Base-by-base conservation (phyloP, 2,888 invertebrate genomes). In the Agapostemon virescens region DNA sequence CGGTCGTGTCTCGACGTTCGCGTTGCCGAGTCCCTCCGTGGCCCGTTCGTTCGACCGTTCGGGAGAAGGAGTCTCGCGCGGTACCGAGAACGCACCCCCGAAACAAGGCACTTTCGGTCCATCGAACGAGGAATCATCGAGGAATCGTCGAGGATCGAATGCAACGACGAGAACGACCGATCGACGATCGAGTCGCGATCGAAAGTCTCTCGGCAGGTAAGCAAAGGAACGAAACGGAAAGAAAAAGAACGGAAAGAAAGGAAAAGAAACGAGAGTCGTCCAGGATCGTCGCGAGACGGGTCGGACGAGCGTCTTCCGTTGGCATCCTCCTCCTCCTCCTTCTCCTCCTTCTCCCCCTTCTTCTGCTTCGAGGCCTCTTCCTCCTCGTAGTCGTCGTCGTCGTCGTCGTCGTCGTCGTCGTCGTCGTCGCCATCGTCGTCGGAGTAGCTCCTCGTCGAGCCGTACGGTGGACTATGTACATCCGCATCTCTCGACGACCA, bases 401-500 rank as follows among this genome's bases (percentile, higher is more conserved):
- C 49, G n/a, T 55, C 52, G 11, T 23, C 23, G 11, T 26, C 52
- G n/a, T 49, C n/a, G 45, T 55, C 52, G 17, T 58, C 58, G 58
- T 26, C 40, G 42, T 30, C 42, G 42, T 45, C 17, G 42, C 23
- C 23, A 23, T 38, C 63, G 73, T n/a, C 69, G 78, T 49, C 78
- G 36, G 20, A 2, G 73, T 69, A 68, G 55, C 69, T 68, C 64
- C 58, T 67, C 74, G 67, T 78, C 77, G 64, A 67, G 71, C 58
- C 61, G 67, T 23, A 71, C 58, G 78, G 38, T 84, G 85, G 85
- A 92, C 92, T 96, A 98, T 93, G 97, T 96, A 93, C 98, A 98
- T 72, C 98, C 98, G 92, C 98, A 98, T 90, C 96, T 95, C 88
- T 98, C 97, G 55, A 98, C 98, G 77, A 98, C 97, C 98, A 98